Evolutionary conservation across 2,797 vertebrate genomes (phyloP), one percentile per base, ranked within the genome.

Genomic region (Aldrovandia affinis): DNA sequence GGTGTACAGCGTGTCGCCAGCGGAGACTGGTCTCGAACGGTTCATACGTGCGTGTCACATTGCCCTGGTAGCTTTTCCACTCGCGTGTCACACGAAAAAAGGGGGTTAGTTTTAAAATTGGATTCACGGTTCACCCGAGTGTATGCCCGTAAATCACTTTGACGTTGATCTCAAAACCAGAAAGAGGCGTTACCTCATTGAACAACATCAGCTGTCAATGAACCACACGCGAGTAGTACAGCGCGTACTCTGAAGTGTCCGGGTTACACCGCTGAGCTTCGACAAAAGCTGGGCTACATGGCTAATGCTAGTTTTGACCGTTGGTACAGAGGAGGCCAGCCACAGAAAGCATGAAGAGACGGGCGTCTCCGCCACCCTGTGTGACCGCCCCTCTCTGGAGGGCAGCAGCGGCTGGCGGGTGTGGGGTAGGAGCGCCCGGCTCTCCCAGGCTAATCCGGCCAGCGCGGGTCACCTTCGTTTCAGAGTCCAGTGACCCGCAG

Each of bases 181-280:
- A 42, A 44, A 75, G 70, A 42, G 36, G 70, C 70, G 70, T 75
- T 39, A 75, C 70, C 70, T 39, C 39, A 25, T 87, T 91, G 88
- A 92, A 89, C 90, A 90, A 93, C 89, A 89, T 90, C 89, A 90
- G 91, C 90, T 93, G 91, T 92, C 91, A 93, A 92, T 92, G 92
- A 93, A 94, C 83, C 42, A 75, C 7, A n/a, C 44, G 39, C 30
- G 20, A 39, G 18, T n/a, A n/a, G n/a, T n/a, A n/a, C n/a, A n/a
- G 36, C 7, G 36, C 14, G 22, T 10, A 25, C 18, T 75, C 28
- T 0, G 20, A 57, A 63, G 57, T 59, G 42, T 39, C 83, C 61
- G 79, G 78, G 79, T 83, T 65, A 47, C 75, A 83, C 22, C 65
- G 55, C 39, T 28, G n/a, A 65, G 61, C 82, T 59, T 79, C 42